These are phyloP conservation scores for Bombus soroeensis DNA, from an alignment of 1,140 invertebrate species.

Conservation along the genomic window DNA sequence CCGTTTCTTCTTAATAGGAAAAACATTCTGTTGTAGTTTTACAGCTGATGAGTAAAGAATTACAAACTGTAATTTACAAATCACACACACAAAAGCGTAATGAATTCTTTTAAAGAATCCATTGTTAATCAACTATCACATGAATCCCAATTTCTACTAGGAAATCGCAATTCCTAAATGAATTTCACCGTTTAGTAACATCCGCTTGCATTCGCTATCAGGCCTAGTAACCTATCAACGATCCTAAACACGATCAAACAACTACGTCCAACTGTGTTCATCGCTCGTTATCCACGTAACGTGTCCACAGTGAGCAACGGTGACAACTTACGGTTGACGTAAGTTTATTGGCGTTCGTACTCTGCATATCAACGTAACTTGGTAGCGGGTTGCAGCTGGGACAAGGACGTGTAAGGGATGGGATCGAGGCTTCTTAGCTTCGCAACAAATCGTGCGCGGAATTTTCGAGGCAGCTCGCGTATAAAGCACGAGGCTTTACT, in stretches of 20 bases:
- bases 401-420: conserved; percentile 9
- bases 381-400: not conserved
- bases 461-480: conserved; percentile 51
- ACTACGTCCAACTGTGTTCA: no score
- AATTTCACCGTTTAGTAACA: not conserved
- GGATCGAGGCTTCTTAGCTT: not conserved
- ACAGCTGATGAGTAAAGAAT: no score
- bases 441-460: conserved; percentile 49
- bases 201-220: no score
- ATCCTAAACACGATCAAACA: conserved; percentile 2
- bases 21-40: no score
- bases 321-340: not conserved
- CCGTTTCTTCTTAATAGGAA: no score
- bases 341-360: conserved; percentile 26
- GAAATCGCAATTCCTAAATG: no score
- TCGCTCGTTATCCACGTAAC: conserved; percentile 14
- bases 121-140: no score
- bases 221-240: not conserved
- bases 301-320: not conserved
- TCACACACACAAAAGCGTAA: no score
- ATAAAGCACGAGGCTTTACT: conserved; percentile 42
- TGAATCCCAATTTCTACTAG: no score
- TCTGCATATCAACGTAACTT: conserved; percentile 31
- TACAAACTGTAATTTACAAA: no score
- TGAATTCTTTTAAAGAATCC: no score